phyloP scores from a whole-genome alignment of 2,797 vertebrate genomes.

The Echiichthys vipera region DNA sequence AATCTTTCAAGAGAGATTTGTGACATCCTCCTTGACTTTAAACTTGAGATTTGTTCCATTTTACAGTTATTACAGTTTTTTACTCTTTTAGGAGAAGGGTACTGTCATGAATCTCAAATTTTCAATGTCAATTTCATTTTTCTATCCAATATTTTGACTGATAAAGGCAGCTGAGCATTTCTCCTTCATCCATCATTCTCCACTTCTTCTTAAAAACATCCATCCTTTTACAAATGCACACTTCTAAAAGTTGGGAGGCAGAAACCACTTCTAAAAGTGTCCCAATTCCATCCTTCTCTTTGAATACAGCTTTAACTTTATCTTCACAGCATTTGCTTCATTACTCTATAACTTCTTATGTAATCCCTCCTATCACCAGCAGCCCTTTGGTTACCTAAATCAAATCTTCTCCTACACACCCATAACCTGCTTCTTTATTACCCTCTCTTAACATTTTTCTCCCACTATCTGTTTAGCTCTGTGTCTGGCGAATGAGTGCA shows the following conservation, averaged over 20 bases:
- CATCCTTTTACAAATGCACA: neutral
- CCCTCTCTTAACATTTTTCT: neutral
- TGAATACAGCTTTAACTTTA: constrained; percentile 1
- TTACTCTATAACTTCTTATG: constrained; percentile 12
- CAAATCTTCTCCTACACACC: constrained; percentile 5
- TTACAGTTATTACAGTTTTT: too few species aligned
- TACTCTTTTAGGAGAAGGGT: too few species aligned
- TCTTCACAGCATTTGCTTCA: constrained; percentile 15
- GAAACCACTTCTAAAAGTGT: constrained; percentile 17
- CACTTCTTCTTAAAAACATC: neutral
- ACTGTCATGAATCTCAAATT: neutral
- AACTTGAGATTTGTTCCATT: too few species aligned
- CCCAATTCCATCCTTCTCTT: constrained; percentile 11
- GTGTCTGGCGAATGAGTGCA: constrained; percentile 6
- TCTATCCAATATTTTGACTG: neutral
- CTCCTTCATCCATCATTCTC: neutral
- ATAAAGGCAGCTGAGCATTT: neutral
- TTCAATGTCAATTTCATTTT: neutral
- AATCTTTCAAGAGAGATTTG: too few species aligned
- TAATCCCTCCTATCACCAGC: constrained; percentile 13
- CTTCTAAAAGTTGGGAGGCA: neutral
- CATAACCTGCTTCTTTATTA: neutral
- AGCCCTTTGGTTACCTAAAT: constrained; percentile 18
- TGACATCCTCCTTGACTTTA: too few species aligned
- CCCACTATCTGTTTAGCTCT: neutral